Evolutionary conservation across 2,113 vertebrate species (phyloP).

Genomic region (Sinocyclocheilus anshuiensis): DNA sequence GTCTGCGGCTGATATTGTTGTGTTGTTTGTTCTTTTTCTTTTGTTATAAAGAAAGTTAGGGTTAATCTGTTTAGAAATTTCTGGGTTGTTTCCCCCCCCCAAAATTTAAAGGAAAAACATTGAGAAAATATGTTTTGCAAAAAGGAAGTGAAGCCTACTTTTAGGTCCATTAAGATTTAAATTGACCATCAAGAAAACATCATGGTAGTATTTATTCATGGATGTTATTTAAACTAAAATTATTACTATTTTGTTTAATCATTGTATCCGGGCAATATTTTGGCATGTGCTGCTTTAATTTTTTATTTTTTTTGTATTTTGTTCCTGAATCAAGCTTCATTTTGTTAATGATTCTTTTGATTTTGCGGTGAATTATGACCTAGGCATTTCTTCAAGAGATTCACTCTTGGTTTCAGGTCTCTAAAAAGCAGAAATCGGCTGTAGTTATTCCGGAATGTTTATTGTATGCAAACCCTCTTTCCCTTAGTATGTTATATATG

Average conservation of each 20-base stretch:
- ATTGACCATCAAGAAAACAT: background rate
- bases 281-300: too few relatives aligned
- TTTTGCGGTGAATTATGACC: background rate
- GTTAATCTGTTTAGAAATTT: background rate
- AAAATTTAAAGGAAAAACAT: background rate
- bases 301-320: background rate
- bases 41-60: background rate
- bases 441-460: constrained; percentile 19
- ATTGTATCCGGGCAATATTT: background rate
- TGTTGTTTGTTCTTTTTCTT: background rate
- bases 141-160: background rate
- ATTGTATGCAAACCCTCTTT: constrained; percentile 19
- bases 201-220: background rate
- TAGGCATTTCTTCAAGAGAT: background rate
- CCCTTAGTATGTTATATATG: background rate
- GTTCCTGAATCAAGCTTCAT: too few relatives aligned
- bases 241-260: background rate
- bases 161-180: background rate
- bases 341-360: background rate
- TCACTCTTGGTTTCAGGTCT: background rate
- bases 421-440: constrained; percentile 24
- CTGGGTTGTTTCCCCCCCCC: background rate
- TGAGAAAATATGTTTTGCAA: background rate
- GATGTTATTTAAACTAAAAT: background rate
- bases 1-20: background rate